Percentiles rank a stretch among this genome's conserved stretches.
Conservation (phyloP, 2,888 invertebrate species). For the Ophion costatus region DNA sequence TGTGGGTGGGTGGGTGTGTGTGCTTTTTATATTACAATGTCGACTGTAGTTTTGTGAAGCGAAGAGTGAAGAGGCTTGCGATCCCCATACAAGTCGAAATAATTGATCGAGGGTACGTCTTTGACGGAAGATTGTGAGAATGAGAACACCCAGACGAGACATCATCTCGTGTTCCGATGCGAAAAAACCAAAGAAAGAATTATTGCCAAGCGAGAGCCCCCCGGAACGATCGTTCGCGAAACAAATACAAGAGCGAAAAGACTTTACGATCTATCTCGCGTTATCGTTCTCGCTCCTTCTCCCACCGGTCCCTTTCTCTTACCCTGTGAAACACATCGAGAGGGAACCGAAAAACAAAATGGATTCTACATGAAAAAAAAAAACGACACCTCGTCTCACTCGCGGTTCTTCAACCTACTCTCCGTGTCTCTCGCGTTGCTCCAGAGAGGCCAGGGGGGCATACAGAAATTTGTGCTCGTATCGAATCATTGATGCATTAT, state of each 20-base stretch:
- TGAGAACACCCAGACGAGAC: too few relatives aligned
- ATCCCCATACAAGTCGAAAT: slow-evolving; percentile 79
- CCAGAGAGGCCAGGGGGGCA: slow-evolving; percentile 16
- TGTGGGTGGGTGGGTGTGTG: background rate
- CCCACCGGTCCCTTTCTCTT: background rate
- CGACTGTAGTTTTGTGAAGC: slow-evolving; percentile 26
- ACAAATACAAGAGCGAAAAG: slow-evolving; percentile 34
- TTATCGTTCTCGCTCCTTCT: slow-evolving; percentile 24
- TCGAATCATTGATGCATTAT: slow-evolving; percentile 58
- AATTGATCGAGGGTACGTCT: slow-evolving; percentile 59
- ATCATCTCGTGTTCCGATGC: background rate
- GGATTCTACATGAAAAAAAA: background rate
- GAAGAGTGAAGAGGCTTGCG: slow-evolving; percentile 74
- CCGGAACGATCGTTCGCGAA: slow-evolving; percentile 28
- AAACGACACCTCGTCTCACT: slow-evolving; percentile 50
- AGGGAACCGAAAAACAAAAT: slow-evolving; percentile 26
- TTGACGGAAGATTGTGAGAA: background rate
- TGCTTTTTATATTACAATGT: slow-evolving; percentile 9
- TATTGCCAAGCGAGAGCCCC: slow-evolving; percentile 24
- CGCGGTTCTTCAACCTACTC: slow-evolving; percentile 43
- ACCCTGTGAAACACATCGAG: slow-evolving; percentile 13
- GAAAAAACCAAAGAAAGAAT: slow-evolving; percentile 14
- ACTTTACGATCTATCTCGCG: slow-evolving; percentile 55
- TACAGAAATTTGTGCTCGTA: slow-evolving; percentile 33
- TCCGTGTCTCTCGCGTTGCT: slow-evolving; percentile 15